Evolutionary conservation across 2,113 vertebrate genomes (phyloP), one percentile per base, ranked within the genome.

Genomic region (Rhagologus leucostigma): DNA sequence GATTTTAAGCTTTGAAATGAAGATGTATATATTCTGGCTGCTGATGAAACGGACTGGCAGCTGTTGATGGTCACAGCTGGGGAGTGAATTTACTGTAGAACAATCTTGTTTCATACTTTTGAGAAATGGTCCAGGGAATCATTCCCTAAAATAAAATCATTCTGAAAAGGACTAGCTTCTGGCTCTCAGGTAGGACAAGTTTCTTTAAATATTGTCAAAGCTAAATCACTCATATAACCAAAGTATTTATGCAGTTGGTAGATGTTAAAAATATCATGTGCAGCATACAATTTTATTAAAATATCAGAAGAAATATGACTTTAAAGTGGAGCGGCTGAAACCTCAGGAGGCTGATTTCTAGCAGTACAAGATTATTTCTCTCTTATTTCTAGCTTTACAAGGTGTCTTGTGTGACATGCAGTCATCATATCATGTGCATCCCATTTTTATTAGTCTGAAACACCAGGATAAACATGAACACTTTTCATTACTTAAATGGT

Each of bases 1-100:
- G 89, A 77, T 74, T 95, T 84, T 67, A 87, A 94, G 39, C 10
- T 92, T 96, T 86, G 84, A 94, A 97, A 95, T 93, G 42, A 95
- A 95, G 93, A 91, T 87, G 42, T 70, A 79, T 80, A 53, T 87
- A 35, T 85, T 92, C 83, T 95, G 90, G 44, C 95, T 96, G 20
- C 83, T 76, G n/a, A 68, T 96, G 89, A 91, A 97, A 93, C 21
- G 32, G n/a, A 46, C 68, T 88, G 67, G 56, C 35, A 78, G 68
- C 11, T 83, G 76, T 37, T 75, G 73, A 86, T 84, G 35, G 62
- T 59, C 52, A 77, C 92, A 95, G 87, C 95, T 97, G 95, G 67
- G 46, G 83, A 97, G 64, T 77, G 64, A 86, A 95, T 94, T 74
- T 91, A 44, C 19, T 80, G 22, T 37, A 70, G 50, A 80, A 77